Percentiles rank a stretch among this genome's conserved stretches.
Evolutionary conservation across 2,888 invertebrate genomes (phyloP).

Genomic region (Frankliniella fusca): DNA sequence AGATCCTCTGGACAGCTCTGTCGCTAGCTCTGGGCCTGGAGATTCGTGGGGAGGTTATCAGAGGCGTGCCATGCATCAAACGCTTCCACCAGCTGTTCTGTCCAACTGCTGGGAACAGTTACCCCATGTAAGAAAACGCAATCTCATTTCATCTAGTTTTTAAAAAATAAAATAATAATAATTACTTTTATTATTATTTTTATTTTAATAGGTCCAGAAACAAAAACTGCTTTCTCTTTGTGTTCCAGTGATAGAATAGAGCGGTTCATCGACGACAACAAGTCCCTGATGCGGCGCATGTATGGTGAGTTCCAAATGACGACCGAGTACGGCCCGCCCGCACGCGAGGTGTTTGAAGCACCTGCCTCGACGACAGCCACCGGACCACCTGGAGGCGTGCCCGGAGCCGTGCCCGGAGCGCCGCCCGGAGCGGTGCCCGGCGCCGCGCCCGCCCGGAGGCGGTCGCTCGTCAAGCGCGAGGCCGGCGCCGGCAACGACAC

Average conservation of each 20-base stretch:
- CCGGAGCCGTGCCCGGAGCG: conserved; percentile 35
- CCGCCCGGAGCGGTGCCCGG: conserved; percentile 31
- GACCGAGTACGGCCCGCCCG: conserved; percentile 54
- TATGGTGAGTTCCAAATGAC: conserved; percentile 80
- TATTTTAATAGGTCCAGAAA: too few species aligned
- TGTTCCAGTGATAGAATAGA: conserved; percentile 79
- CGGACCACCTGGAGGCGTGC: background rate
- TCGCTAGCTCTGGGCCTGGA: conserved; percentile 83
- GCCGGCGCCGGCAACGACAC: conserved; percentile 47
- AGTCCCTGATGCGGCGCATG: conserved; percentile 88
- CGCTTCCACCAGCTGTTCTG: conserved; percentile 85
- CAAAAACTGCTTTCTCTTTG: background rate
- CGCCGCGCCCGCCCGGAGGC: background rate
- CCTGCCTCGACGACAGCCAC: background rate
- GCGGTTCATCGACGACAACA: conserved; percentile 88
- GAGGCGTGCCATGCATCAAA: conserved; percentile 87
- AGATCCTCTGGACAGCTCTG: conserved; percentile 88
- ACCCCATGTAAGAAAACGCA: conserved; percentile 71
- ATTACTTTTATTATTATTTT: too few species aligned
- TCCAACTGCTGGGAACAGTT: conserved; percentile 84
- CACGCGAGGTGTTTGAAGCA: conserved; percentile 43
- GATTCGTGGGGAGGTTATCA: conserved; percentile 78
- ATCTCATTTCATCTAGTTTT: background rate
- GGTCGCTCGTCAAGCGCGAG: conserved; percentile 15
- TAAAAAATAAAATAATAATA: too few species aligned